Evolutionary conservation across 2,888 invertebrate genomes (phyloP), one percentile per base, ranked within the genome.

Genomic region (Cyaniris semiargus): DNA sequence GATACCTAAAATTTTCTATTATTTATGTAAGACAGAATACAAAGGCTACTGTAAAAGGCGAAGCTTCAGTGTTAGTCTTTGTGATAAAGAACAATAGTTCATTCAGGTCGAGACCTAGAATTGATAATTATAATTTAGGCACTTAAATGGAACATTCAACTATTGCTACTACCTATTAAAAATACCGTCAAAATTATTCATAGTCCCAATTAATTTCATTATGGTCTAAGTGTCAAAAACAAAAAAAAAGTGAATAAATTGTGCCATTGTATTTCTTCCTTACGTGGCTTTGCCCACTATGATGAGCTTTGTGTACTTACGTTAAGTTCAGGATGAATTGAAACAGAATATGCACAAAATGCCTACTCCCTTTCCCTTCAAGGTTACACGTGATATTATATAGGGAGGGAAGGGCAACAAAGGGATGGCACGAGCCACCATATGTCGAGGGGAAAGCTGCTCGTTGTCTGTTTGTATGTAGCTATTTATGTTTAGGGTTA

Each of bases 401-500:
- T 48, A 27, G 72, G 48, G 48, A 21, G 44, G 23, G 27, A 79
- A 80, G 82, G 79, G 72, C 77, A 80, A 80, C 82, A 85, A 87
- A 87, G 86, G 85, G 88, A 86, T 86, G 89, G 90, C 90, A 90
- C 90, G 90, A 86, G 90, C 87, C 86, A 80, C 86, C 91, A 91
- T 86, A 90, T 90, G 91, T 86, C 88, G 88, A 83, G 82, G 81
- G 82, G 83, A 76, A 71, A 76, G 76, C 60, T 76, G 48, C 34
- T 70, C 60, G 38, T 75, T 76, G 23, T 66, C 66, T 66, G 66
- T 66, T 66, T 66, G 66, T 66, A 18, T 31, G 27, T 31, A 66
- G 66, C 60, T 66, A 66, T 66, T 66, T 6, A 66, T 66, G 15
- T 66, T 66, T 66, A 31, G 66, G 66, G 27, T 31, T 66, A 66